Percentiles rank a stretch among this genome's conserved stretches.
Evolutionary conservation across 2,888 invertebrate genomes (phyloP).

Genomic region (Orthosia incerta): DNA sequence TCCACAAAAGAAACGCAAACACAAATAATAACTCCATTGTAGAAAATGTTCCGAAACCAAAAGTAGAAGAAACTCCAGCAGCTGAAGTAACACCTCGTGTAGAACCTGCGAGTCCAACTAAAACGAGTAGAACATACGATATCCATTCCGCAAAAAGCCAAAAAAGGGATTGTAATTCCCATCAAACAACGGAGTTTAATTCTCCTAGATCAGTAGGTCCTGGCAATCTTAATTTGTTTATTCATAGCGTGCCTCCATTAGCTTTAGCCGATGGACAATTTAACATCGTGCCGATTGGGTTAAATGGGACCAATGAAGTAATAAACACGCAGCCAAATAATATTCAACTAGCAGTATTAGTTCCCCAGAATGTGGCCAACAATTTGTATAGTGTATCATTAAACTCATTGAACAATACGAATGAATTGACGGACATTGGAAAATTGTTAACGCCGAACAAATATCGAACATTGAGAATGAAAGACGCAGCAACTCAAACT

Average conservation of each 20-base stretch:
- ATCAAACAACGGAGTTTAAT: slow-evolving; percentile 85
- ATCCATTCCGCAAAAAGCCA: slow-evolving; percentile 84
- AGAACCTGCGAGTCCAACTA: slow-evolving; percentile 81
- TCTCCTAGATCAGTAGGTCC: slow-evolving; percentile 85
- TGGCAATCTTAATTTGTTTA: slow-evolving; percentile 86
- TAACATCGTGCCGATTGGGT: slow-evolving; percentile 86
- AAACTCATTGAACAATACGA: slow-evolving; percentile 81
- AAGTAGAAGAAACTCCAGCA: slow-evolving; percentile 69
- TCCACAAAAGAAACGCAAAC: slow-evolving; percentile 77
- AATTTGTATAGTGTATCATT: slow-evolving; percentile 86
- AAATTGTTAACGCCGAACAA: slow-evolving; percentile 87
- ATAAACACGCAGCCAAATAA: slow-evolving; percentile 85
- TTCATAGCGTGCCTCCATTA: slow-evolving; percentile 86
- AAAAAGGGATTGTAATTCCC: slow-evolving; percentile 83
- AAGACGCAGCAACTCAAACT: slow-evolving; percentile 94
- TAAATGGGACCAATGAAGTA: slow-evolving; percentile 83
- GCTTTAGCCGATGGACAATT: slow-evolving; percentile 85
- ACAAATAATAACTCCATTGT: slow-evolving; percentile 55
- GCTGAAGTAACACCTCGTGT: slow-evolving; percentile 69
- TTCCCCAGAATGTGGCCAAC: slow-evolving; percentile 88
- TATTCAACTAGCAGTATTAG: slow-evolving; percentile 91
- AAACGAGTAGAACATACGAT: slow-evolving; percentile 86
- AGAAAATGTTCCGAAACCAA: slow-evolving; percentile 71
- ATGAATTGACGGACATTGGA: slow-evolving; percentile 78
- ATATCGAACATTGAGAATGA: slow-evolving; percentile 87